These are phyloP conservation scores for Scomberomorus guttatus DNA, from an alignment of 2,797 vertebrate species.

Conservation along the genomic window DNA sequence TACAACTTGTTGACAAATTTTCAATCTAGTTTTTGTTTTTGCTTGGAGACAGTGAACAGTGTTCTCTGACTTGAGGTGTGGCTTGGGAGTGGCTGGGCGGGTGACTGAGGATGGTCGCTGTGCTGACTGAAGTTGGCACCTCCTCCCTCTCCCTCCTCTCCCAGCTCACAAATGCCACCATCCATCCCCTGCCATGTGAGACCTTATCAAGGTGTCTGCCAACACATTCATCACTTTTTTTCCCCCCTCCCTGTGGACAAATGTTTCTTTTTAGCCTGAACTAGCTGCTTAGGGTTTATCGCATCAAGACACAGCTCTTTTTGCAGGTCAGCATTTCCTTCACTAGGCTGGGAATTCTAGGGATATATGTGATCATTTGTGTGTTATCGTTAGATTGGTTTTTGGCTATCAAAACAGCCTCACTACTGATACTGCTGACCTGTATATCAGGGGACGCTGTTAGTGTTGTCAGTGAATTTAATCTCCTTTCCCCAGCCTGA, in stretches of 20 bases:
- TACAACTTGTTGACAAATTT: not conserved
- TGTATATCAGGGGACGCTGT: slow-evolving; percentile 22
- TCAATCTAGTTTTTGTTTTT: not conserved
- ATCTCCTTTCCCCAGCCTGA: slow-evolving; percentile 35
- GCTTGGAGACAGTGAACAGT: not conserved
- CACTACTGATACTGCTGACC: slow-evolving; percentile 1
- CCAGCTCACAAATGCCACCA: slow-evolving; percentile 61
- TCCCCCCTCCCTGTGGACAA: not conserved
- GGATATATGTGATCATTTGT: slow-evolving; percentile 9
- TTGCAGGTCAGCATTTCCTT: slow-evolving; percentile 11
- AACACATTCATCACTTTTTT: slow-evolving; percentile 2
- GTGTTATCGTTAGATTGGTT: slow-evolving; percentile 5
- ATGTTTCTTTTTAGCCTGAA: slow-evolving; percentile 2
- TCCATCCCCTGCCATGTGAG: slow-evolving; percentile 14
- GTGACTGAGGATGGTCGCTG: slow-evolving; percentile 69
- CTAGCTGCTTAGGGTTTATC: not conserved
- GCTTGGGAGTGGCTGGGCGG: slow-evolving; percentile 70
- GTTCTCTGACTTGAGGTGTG: slow-evolving; percentile 37
- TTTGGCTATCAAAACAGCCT: slow-evolving; percentile 15
- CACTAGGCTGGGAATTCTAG: not conserved
- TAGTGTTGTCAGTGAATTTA: slow-evolving; percentile 34
- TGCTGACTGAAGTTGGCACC: slow-evolving; percentile 60
- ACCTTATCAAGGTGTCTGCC: slow-evolving; percentile 23
- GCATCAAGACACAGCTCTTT: slow-evolving; percentile 10
- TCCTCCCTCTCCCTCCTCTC: slow-evolving; percentile 76